A percentile compares a stretch with the other conserved stretches of the same genome.
Evolutionary conservation across 53 echinoderm and acorn worm genomes (phyloP).

Genomic region (Crossaster papposus): DNA sequence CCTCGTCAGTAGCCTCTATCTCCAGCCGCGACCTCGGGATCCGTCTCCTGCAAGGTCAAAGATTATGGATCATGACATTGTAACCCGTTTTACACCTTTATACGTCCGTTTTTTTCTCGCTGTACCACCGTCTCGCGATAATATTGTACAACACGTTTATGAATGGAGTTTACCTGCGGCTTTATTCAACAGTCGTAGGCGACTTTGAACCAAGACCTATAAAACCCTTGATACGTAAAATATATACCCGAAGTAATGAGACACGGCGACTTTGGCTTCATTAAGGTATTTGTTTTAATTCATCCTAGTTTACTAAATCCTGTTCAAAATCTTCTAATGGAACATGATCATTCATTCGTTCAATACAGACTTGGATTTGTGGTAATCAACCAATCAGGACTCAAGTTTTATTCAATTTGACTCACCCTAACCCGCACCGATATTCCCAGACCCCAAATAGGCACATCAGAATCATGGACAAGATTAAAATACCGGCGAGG

Average conservation of each 20-base stretch:
- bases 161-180: no score
- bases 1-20: background rate
- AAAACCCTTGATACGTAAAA: no score
- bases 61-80: background rate
- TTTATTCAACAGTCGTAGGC: no score
- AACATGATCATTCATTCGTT: background rate
- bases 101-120: background rate
- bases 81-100: background rate
- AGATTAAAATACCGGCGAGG: conserved; percentile 37
- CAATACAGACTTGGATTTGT: no score
- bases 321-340: no score
- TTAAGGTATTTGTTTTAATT: no score
- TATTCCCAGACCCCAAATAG: conserved; percentile 71
- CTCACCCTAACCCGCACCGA: conserved; percentile 73
- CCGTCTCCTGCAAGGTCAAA: background rate
- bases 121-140: no score
- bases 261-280: no score
- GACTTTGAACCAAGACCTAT: background rate
- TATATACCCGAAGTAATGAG: no score
- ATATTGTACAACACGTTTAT: background rate
- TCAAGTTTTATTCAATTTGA: background rate
- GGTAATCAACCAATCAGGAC: no score
- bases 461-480: conserved; percentile 27
- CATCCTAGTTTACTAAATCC: no score
- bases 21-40: background rate